Conservation (phyloP, 2,888 invertebrate species). For the Elysia crispata region DNA sequence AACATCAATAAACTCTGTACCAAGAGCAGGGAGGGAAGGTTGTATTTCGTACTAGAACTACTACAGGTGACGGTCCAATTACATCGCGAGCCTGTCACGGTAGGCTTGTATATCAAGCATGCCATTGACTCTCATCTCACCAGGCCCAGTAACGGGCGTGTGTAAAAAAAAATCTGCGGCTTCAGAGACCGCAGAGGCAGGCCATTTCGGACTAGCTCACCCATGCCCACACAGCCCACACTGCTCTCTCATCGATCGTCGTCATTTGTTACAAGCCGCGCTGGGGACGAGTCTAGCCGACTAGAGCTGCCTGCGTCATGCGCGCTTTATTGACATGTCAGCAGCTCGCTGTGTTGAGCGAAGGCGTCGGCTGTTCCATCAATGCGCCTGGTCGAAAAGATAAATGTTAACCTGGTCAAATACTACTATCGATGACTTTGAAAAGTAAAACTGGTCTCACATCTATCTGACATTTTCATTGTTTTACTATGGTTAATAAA, state of each 20-base stretch:
- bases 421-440: not conserved
- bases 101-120: too few relatives aligned
- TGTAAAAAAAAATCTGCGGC: too few relatives aligned
- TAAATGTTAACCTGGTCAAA: not conserved
- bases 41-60: too few relatives aligned
- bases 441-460: not conserved
- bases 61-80: too few relatives aligned
- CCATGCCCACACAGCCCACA: conserved; percentile 36
- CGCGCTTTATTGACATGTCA: conserved; percentile 52
- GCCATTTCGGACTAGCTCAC: conserved; percentile 20
- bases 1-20: too few relatives aligned
- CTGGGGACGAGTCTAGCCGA: not conserved
- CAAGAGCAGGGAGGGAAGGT: too few relatives aligned
- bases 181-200: too few relatives aligned
- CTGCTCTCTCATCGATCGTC: conserved; percentile 36
- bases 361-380: conserved; percentile 49
- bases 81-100: too few relatives aligned
- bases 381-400: conserved; percentile 15
- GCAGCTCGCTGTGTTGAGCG: conserved; percentile 49
- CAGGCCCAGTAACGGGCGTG: too few relatives aligned
- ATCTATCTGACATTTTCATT: too few relatives aligned
- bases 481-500: too few relatives aligned
- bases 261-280: conserved; percentile 16
- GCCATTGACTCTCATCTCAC: too few relatives aligned
- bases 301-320: conserved; percentile 40